Evolutionary conservation across 1,140 invertebrate species (phyloP), one percentile per base, ranked within the genome.

Genomic region (Gyrodactylus bullatarudis): DNA sequence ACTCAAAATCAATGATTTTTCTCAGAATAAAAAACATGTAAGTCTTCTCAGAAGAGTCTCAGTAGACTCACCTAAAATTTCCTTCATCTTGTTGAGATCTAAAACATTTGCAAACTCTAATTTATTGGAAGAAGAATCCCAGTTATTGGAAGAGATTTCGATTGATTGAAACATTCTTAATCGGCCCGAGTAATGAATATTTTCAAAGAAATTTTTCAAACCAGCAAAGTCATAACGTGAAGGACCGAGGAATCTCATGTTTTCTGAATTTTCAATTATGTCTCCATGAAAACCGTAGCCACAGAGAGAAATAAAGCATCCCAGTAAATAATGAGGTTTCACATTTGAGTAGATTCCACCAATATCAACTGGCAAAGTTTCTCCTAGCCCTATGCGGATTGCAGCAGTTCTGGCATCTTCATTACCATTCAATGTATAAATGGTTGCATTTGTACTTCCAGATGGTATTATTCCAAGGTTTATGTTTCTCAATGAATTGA

Each of bases 261-360:
- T 85, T 77, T 91, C 89, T 77, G 88, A 89, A 75, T 88, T 86
- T 73, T 84, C 82, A 0, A 90, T 83, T 24, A 89, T 85, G 80
- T 92, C 89, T 0, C 89, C 89, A 75, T 91, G 84, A 78, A 88
- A 91, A 19, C 89, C 89, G 79, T 91, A 92, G 73, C 87, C 88
- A 20, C 90, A 81, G 73, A 89, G 85, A 75, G 88, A 87, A 16
- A 87, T 86, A 76, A 86, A 87, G 76, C 88, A 85, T 74, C 86
- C 82, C 2, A 89, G 77, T 22, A 91, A 80, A n/a, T n/a, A n/a
- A 19, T 80, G 79, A 8, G 83, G 81, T 74, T 84, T 82, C 76
- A 83, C 85, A 79, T 87, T 86, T 22, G 90, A 85, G 71, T 87
- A 87, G 71, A 86, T 87, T 54, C 89, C 83, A 80, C 91, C 89